Evolutionary conservation across 2,113 vertebrate genomes (phyloP).

Genomic region (Myotis brandtii): DNA sequence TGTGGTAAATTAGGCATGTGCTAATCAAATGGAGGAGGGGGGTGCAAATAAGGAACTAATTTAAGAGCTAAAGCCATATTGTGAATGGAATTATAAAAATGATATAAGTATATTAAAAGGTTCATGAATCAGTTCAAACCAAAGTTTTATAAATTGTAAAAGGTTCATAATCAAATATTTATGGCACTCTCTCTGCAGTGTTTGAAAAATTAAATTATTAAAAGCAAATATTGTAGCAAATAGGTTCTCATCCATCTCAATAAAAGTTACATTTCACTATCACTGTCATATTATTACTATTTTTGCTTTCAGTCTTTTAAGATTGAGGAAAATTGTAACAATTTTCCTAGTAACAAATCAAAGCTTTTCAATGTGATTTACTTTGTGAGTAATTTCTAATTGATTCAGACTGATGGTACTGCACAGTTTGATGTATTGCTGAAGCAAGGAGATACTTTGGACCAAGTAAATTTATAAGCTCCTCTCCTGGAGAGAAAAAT

Average conservation of each 20-base stretch:
- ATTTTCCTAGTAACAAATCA: constrained; percentile 86
- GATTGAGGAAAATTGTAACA: constrained; percentile 84
- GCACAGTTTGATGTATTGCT: constrained; percentile 86
- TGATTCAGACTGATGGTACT: constrained; percentile 89
- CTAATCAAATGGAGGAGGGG: constrained; percentile 66
- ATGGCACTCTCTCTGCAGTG: constrained; percentile 80
- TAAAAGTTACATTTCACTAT: constrained; percentile 88
- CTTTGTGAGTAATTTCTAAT: constrained; percentile 91
- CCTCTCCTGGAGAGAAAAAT: constrained; percentile 88
- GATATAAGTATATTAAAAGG: constrained; percentile 62
- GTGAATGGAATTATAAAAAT: constrained; percentile 65
- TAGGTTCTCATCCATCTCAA: constrained; percentile 89
- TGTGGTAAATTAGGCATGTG: constrained; percentile 57
- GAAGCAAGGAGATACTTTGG: constrained; percentile 84
- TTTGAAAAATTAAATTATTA: constrained; percentile 92
- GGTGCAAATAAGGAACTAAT: constrained; percentile 66
- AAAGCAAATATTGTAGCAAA: constrained; percentile 91
- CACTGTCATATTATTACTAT: constrained; percentile 86
- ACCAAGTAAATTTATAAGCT: constrained; percentile 86
- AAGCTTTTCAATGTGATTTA: constrained; percentile 87
- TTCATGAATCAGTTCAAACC: constrained; percentile 72
- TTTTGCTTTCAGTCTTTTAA: constrained; percentile 85
- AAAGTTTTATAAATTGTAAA: constrained; percentile 79
- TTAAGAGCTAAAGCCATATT: constrained; percentile 61
- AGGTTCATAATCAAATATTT: constrained; percentile 88